phyloP scores from a whole-genome alignment of 2,113 vertebrate species.

The Bujurquina vittata region DNA sequence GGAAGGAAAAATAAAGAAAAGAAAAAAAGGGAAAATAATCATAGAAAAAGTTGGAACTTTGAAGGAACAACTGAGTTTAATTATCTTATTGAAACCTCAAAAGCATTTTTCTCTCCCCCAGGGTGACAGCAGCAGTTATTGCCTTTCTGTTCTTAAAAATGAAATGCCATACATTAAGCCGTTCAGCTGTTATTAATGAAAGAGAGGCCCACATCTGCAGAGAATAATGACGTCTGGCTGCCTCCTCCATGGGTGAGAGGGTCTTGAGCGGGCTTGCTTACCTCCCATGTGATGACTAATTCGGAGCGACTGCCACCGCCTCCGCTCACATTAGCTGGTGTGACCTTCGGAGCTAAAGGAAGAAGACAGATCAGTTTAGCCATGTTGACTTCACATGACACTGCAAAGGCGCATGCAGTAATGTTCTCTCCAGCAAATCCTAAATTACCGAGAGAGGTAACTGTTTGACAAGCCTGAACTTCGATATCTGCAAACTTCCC shows the following conservation, averaged over 20 bases:
- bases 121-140: constrained; percentile 75
- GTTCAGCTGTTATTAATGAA: constrained; percentile 73
- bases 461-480: neutral
- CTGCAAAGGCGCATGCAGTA: constrained; percentile 17
- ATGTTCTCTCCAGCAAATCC: neutral
- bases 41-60: constrained; percentile 41
- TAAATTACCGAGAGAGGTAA: neutral
- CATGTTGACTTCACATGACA: constrained; percentile 25
- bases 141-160: constrained; percentile 74
- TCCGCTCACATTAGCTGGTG: constrained; percentile 94
- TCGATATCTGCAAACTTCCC: neutral
- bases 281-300: constrained; percentile 99
- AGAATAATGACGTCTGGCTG: constrained; percentile 64
- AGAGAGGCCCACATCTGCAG: constrained; percentile 44
- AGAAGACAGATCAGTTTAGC: constrained; percentile 63
- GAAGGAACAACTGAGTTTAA: constrained; percentile 68
- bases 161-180: constrained; percentile 74
- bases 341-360: constrained; percentile 91
- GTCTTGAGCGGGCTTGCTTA: constrained; percentile 73
- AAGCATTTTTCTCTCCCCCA: constrained; percentile 68
- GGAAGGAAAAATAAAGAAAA: neutral
- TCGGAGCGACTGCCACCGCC: constrained; percentile 96
- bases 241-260: constrained; percentile 49
- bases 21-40: constrained; percentile 28
- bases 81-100: constrained; percentile 77